A percentile compares a stretch with the other conserved stretches of the same genome.
Conservation (phyloP, 2,888 invertebrate genomes). For the Xylocampa areola region DNA sequence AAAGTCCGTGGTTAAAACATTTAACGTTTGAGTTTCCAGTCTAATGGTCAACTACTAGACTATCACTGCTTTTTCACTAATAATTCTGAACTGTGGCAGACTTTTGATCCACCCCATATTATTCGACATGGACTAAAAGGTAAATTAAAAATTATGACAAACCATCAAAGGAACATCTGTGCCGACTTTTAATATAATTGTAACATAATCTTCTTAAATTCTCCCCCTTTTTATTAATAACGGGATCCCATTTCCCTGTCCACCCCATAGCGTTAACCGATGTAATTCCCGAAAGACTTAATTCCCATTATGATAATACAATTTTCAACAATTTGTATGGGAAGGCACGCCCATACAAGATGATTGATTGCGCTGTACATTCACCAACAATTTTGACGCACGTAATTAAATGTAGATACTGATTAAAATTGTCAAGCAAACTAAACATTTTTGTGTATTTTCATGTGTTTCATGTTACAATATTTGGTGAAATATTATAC, state of each 20-base stretch:
- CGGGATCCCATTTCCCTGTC: conserved; percentile 9
- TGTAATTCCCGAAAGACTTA: conserved; percentile 28
- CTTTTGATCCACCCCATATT: no score
- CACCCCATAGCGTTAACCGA: conserved; percentile 25
- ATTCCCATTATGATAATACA: conserved; percentile 44
- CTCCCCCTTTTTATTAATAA: not conserved
- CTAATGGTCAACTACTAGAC: no score
- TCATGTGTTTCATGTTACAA: conserved; percentile 28
- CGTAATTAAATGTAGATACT: conserved; percentile 63
- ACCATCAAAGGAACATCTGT: conserved; percentile 3
- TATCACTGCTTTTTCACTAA: no score
- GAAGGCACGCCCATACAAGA: conserved; percentile 44
- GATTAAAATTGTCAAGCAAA: conserved; percentile 65
- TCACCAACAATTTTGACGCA: conserved; percentile 44
- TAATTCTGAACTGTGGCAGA: no score
- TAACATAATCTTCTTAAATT: conserved; percentile 22
- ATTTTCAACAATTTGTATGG: conserved; percentile 51
- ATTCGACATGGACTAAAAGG: not conserved
- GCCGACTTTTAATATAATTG: conserved; percentile 15
- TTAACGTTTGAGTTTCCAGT: no score
- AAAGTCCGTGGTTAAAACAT: no score
- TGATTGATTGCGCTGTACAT: conserved; percentile 55
- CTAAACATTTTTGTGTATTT: conserved; percentile 61
- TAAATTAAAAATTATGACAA: conserved; percentile 7
- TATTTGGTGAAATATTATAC: conserved; percentile 15